phyloP scores from a whole-genome alignment of 1,140 invertebrate species.

The Musca vetustissima region DNA sequence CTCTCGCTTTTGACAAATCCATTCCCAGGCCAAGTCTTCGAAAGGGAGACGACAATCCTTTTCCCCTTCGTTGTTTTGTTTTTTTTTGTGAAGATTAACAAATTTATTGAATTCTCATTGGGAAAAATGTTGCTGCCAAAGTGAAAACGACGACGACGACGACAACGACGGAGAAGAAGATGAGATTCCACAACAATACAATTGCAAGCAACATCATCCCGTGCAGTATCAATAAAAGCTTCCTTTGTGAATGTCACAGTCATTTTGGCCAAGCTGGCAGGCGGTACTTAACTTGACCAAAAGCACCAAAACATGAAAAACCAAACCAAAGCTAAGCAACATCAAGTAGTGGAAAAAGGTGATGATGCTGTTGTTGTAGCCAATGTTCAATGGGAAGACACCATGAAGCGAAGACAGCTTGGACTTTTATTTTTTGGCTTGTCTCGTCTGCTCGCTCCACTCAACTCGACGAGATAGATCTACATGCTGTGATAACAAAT shows the following conservation, averaged over 20 bases:
- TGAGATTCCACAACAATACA: no score
- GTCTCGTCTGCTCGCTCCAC: neutral
- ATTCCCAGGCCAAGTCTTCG: no score
- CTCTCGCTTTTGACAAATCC: no score
- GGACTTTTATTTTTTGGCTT: neutral
- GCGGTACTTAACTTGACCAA: no score
- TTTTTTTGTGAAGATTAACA: neutral
- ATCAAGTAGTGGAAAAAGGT: no score
- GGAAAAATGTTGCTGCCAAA: slow-evolving; percentile 7
- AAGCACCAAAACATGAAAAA: no score
- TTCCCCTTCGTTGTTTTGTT: no score
- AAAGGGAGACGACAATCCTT: no score
- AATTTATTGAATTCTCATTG: slow-evolving; percentile 23
- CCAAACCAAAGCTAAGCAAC: no score
- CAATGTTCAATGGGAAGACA: neutral
- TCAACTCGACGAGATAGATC: slow-evolving; percentile 2
- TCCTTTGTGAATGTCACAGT: slow-evolving; percentile 16
- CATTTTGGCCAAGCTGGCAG: slow-evolving; percentile 7
- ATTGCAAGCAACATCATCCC: no score
- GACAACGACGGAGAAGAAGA: neutral
- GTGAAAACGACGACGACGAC: neutral
- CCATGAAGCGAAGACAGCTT: neutral
- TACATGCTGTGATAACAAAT: slow-evolving; percentile 25
- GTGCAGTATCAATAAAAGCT: no score
- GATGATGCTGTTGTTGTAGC: no score